These are phyloP conservation scores for Catostylus mosaicus DNA, from an alignment of 30 jellyfish, hydroid and myxozoan species.

Conservation along the genomic window DNA sequence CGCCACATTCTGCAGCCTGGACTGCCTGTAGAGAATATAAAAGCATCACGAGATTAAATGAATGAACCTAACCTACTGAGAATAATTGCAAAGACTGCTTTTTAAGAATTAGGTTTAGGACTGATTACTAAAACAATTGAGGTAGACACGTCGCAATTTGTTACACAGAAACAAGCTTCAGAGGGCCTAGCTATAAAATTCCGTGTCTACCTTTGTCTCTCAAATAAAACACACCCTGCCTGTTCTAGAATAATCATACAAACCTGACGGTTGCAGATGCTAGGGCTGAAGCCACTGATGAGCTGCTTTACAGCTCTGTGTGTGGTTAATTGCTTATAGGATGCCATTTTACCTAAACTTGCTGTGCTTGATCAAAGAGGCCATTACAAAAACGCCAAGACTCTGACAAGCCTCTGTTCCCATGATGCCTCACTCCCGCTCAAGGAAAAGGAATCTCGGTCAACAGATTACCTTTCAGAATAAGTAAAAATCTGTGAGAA, in stretches of 20 bases:
- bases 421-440: slow-evolving; percentile 26
- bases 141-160: too few species aligned
- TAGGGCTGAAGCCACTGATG: slow-evolving; percentile 33
- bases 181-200: background rate
- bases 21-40: too few species aligned
- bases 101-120: too few species aligned
- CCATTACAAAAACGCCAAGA: slow-evolving; percentile 47
- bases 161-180: background rate
- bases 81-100: too few species aligned
- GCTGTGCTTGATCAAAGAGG: slow-evolving; percentile 3
- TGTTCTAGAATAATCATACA: background rate
- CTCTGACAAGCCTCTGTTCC: slow-evolving; percentile 32
- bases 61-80: too few species aligned
- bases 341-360: slow-evolving; percentile 15
- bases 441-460: too few species aligned
- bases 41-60: too few species aligned
- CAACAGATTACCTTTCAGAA: too few species aligned
- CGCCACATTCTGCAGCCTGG: too few species aligned
- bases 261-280: slow-evolving; percentile 57
- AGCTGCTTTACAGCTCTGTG: slow-evolving; percentile 28
- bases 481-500: too few species aligned
- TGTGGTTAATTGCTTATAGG: slow-evolving; percentile 31
- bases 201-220: background rate
- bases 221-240: background rate
- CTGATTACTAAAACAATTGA: too few species aligned